Evolutionary conservation across 2,888 invertebrate genomes (phyloP), one percentile per base, ranked within the genome.

Genomic region (Erannis defoliaria): DNA sequence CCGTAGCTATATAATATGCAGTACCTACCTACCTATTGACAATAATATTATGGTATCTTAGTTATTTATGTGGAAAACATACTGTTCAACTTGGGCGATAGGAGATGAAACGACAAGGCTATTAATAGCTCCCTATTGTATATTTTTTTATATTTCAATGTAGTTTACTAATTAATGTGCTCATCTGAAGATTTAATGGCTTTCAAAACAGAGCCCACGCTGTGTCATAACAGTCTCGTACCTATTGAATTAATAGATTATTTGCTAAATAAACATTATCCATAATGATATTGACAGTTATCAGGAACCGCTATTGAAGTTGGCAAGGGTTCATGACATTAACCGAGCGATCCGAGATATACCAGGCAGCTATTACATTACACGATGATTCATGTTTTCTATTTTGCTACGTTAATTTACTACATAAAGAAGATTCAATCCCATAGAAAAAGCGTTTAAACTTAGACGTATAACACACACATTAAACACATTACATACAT

Each of bases 141-240:
- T n/a, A n/a, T n/a, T n/a, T n/a, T n/a, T n/a, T n/a, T n/a, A 5
- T 21, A n/a, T 40, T 40, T 19, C 6, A 12, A 21, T 1, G 43
- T 43, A 26, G 12, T 8, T 43, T 10, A 31, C 46, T n/a, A 8
- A 12, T 26, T 18, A 29, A 55, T 29, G 18, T 38, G 16, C 33
- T 43, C 38, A 19, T 46, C 21, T 23, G 26, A 40, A n/a, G 18
- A 31, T 42, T 40, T 68, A 66, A 64, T 59, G 59, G 65, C 56
- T 61, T 55, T 67, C 65, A 62, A 64, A 67, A 62, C 53, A 58
- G 53, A 57, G 29, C 64, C 54, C 59, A 60, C 58, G 45, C 50
- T n/a, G 23, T 67, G 69, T 69, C 69, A 69, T 57, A 69, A 69
- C 69, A 69, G 62, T 55, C 57, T 51, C 51, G 40, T 43, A 54